Base-by-base conservation (phyloP, 2,888 invertebrate genomes). In the Eilema caniola region DNA sequence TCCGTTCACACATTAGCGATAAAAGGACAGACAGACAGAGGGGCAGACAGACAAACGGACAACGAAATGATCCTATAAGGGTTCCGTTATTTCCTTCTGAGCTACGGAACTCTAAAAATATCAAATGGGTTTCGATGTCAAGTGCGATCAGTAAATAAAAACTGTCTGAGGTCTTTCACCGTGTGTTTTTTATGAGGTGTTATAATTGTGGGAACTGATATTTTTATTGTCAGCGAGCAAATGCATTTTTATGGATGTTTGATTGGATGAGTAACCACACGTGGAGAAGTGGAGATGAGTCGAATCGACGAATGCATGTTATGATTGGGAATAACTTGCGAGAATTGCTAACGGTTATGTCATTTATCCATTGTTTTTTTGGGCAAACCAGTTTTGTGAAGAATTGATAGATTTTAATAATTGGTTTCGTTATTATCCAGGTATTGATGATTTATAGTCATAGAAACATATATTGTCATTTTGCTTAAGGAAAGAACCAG, bases 201-300 rank as follows among this genome's bases (percentile, higher is more conserved):
- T 67, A 75, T 79, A 74, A 82, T 76, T 82, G 83, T 83, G 80
- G 66, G 83, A 81, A 76, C 70, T 28, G 14, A 75, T 69, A 67
- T 66, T 74, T 75, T 73, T 73, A 75, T 33, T 68, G 79, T 78
- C 41, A 60, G 75, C 66, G 67, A 74, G 73, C 73, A 77, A 76
- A 83, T 83, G 71, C 71, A 71, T 81, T 78, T 72, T 47, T 75
- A 77, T 68, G 71, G 69, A 25, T 47, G 61, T 61, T 74, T 71
- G 66, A 61, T 71, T 62, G 65, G 66, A 72, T 33, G 62, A 61
- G 56, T 57, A 69, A 77, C 62, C 25, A 64, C 62, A 68, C 47
- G 12, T 12, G 41, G 0, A 25, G 63, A 12, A 2, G 33, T 37
- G 33, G 33, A 72, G 61, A 7, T 70, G 76, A 69, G 47, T 69